A percentile compares a stretch with the other conserved stretches of the same genome.
phyloP scores from a whole-genome alignment of 2,797 vertebrate species.

The Enteromius mattozi region DNA sequence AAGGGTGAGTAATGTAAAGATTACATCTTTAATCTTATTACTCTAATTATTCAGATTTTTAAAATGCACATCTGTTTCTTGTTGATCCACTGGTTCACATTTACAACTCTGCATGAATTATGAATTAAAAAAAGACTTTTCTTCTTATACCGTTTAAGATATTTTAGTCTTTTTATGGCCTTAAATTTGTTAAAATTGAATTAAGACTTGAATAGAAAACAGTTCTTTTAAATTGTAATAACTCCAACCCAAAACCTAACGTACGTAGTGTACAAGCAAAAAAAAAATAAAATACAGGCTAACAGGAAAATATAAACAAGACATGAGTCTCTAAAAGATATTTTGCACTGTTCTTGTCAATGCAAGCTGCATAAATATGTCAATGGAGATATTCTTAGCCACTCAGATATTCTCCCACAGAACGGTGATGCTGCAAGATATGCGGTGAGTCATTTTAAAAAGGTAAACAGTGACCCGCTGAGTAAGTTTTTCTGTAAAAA shows the following conservation, averaged over 20 bases:
- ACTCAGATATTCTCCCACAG: neutral
- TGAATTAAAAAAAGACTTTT: neutral
- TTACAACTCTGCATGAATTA: too few relatives aligned
- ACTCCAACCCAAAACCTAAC: neutral
- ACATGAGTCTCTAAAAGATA: neutral
- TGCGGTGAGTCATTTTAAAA: neutral
- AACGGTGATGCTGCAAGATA: neutral
- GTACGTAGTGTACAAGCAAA: neutral
- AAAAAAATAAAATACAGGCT: neutral
- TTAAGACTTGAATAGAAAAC: neutral
- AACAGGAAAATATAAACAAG: neutral
- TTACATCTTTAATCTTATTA: too few relatives aligned
- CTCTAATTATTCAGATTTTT: too few relatives aligned
- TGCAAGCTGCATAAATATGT: conserved; percentile 5
- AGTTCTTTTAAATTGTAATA: neutral
- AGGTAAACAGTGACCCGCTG: conserved; percentile 24
- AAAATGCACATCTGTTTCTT: too few relatives aligned
- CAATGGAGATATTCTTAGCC: conserved; percentile 16
- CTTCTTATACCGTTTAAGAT: neutral
- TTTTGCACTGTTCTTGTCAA: neutral
- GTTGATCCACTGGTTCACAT: too few relatives aligned
- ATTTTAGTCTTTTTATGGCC: neutral
- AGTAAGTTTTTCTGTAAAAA: conserved; percentile 17
- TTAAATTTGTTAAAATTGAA: neutral
- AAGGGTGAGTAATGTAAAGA: too few relatives aligned